These are phyloP conservation scores for Smithornis capensis DNA, from an alignment of 2,113 vertebrate genomes.

Conservation along the genomic window DNA sequence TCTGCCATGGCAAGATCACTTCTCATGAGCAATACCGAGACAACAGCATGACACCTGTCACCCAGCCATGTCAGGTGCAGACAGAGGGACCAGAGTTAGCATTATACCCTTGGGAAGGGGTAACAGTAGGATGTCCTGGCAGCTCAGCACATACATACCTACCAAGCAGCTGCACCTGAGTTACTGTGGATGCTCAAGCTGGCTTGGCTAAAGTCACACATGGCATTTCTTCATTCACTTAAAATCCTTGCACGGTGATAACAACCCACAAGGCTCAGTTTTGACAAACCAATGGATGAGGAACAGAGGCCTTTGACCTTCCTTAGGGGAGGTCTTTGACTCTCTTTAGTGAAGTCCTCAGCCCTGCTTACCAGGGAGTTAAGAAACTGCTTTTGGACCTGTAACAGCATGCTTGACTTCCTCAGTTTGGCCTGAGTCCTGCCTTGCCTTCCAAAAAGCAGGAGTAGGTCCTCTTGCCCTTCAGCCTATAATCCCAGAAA, in stretches of 20 bases:
- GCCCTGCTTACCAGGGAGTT: background rate
- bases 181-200: background rate
- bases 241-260: background rate
- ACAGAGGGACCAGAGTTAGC: background rate
- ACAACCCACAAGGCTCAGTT: background rate
- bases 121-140: background rate
- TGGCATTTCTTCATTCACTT: background rate
- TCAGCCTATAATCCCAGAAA: background rate
- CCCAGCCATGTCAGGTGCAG: rapidly evolving
- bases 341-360: background rate
- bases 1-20: background rate
- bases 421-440: background rate
- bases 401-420: background rate
- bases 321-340: background rate
- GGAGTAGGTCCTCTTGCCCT: background rate
- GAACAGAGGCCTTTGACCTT: background rate
- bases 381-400: background rate
- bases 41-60: background rate
- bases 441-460: background rate
- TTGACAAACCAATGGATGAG: background rate
- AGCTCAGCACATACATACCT: background rate
- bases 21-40: background rate
- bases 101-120: rapidly evolving
- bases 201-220: background rate
- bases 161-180: background rate